These are phyloP conservation scores for Chlorops oryzae DNA, from an alignment of 1,140 invertebrate genomes.

Conservation along the genomic window DNA sequence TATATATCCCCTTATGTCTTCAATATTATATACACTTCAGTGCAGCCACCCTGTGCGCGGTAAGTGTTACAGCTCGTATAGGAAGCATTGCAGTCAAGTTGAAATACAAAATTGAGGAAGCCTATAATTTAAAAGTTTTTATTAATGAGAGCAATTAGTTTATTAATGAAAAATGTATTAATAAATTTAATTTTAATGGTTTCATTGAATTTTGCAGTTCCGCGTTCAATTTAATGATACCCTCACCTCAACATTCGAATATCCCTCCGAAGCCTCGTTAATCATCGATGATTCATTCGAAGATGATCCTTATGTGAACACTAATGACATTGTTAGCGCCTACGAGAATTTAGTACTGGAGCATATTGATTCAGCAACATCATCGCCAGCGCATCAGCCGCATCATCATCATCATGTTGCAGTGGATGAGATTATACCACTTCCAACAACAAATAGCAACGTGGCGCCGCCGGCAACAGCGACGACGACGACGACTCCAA, in stretches of 20 bases:
- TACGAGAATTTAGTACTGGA: slow-evolving; percentile 12
- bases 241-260: slow-evolving; percentile 75
- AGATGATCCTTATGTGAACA: slow-evolving; percentile 27
- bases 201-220: slow-evolving; percentile 61
- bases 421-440: slow-evolving; percentile 43
- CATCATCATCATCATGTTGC: slow-evolving; percentile 36
- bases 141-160: too few species aligned
- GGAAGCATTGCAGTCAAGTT: too few species aligned
- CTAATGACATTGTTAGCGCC: slow-evolving; percentile 6
- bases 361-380: slow-evolving; percentile 18
- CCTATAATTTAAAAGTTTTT: too few species aligned
- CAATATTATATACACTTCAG: too few species aligned
- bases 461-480: slow-evolving; percentile 19
- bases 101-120: too few species aligned
- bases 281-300: slow-evolving; percentile 56
- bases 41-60: too few species aligned
- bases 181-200: too few species aligned
- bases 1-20: too few species aligned
- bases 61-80: too few species aligned
- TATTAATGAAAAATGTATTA: too few species aligned
- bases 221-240: slow-evolving; percentile 80
- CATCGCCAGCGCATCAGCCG: slow-evolving; percentile 19
- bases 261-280: slow-evolving; percentile 73
- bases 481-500: slow-evolving; percentile 21
- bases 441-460: slow-evolving; percentile 31